A percentile compares a stretch with the other conserved stretches of the same genome.
Conservation (phyloP, 2,113 vertebrate species). For the Myodes glareolus region DNA sequence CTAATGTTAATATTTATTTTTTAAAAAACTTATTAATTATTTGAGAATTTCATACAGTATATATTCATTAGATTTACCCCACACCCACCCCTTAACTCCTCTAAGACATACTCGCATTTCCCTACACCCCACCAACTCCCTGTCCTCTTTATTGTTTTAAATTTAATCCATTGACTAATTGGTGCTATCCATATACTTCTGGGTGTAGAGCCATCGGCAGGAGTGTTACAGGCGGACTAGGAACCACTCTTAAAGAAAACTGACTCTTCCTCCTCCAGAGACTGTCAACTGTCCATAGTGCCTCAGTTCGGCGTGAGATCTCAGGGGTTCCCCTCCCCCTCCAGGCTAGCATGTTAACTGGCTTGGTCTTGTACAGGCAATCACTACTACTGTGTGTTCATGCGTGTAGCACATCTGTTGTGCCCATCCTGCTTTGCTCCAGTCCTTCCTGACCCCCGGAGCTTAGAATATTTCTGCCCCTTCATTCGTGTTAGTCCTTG, state of each 20-base stretch:
- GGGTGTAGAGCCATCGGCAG: too few relatives aligned
- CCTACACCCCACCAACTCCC: too few relatives aligned
- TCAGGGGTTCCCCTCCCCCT: neutral
- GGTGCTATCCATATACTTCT: neutral
- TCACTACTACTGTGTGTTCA: neutral
- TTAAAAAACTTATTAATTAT: neutral
- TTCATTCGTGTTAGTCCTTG: neutral
- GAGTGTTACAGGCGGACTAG: neutral
- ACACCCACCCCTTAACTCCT: neutral
- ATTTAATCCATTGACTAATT: neutral
- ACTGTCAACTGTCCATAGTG: neutral
- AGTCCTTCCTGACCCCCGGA: too few relatives aligned
- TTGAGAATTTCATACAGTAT: neutral
- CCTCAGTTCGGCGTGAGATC: neutral
- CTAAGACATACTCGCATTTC: neutral
- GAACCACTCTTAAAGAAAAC: neutral
- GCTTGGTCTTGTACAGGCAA: neutral
- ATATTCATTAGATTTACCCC: neutral
- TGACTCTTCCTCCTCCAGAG: neutral
- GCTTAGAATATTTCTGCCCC: neutral
- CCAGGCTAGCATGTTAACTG: neutral
- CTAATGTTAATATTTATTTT: neutral
- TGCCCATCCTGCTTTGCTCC: neutral
- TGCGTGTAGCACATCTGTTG: too few relatives aligned
- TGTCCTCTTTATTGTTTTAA: neutral